A percentile compares a stretch with the other conserved stretches of the same genome.
Evolutionary conservation across 1,140 invertebrate species (phyloP).

Genomic region (Drosophila obscura): DNA sequence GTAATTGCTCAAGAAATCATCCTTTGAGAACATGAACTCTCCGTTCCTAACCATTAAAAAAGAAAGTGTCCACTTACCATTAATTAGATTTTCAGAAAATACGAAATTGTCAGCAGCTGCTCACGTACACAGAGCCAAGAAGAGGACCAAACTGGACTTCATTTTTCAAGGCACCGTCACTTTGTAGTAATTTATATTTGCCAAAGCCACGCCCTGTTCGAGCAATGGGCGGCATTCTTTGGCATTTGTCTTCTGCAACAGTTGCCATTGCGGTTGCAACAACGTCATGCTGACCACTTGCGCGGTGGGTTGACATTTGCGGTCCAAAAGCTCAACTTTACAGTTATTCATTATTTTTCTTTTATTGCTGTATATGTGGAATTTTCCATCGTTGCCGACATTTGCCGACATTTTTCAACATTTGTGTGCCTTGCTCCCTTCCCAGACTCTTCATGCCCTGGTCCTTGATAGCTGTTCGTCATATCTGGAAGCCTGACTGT

Average conservation of each 20-base stretch:
- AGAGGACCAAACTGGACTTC: constrained; percentile 35
- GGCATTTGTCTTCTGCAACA: constrained; percentile 48
- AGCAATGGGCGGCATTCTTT: constrained; percentile 1
- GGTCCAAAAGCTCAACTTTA: constrained; percentile 31
- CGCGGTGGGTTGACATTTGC: constrained; percentile 27
- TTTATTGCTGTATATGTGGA: constrained; percentile 33
- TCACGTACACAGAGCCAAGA: background rate
- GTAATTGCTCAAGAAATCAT: background rate
- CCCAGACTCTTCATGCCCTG: background rate
- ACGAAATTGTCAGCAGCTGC: constrained; percentile 19
- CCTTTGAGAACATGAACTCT: too few species aligned
- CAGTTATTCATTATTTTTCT: constrained; percentile 4
- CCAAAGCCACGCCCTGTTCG: constrained; percentile 38
- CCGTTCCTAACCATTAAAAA: constrained; percentile 11
- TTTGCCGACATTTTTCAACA: constrained; percentile 52
- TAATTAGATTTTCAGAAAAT: constrained; percentile 19
- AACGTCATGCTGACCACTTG: constrained; percentile 3
- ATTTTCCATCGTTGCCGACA: constrained; percentile 56
- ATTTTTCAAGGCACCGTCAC: constrained; percentile 35
- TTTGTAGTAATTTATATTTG: constrained; percentile 45
- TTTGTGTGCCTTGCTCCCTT: constrained; percentile 6
- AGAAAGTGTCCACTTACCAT: constrained; percentile 22
- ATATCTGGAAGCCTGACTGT: constrained; percentile 25
- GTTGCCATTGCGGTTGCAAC: constrained; percentile 41
- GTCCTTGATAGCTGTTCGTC: constrained; percentile 40